Base-by-base conservation (phyloP, 1,140 invertebrate genomes). In the Drosophila navojoa region DNA sequence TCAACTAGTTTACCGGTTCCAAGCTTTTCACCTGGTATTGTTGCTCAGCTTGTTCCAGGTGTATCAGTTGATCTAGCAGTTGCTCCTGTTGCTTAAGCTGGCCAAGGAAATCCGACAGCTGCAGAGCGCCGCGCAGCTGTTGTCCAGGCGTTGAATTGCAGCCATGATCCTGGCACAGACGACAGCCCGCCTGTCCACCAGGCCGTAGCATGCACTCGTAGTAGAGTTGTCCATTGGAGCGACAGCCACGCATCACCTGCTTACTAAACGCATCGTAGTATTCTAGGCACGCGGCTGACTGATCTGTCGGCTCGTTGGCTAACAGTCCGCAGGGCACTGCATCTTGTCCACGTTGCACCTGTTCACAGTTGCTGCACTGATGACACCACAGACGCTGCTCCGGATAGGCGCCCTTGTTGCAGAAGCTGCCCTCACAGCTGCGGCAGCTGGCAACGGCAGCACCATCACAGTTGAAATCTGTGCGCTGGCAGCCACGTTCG, bases 361-460 rank as follows among this genome's bases (percentile, higher is more conserved):
- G 53, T 22, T 82, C 69, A 10, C 82, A 81, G 11, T 76, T 72
- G 1, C 4, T 25, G 32, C 90, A 91, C 58, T 91, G 90, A 70
- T 91, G 81, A 32, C 90, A 91, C 70, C 79, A 79, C 9, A 91
- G 45, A 1, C 90, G 69, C 9, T 82, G 9, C 32, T 79, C 76
- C 0, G 90, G 90, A 45, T 74, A 90, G 3, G 77, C 52, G 9
- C 81, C 85, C 5, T 69, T 80, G 45, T 91, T 91, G 68, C 90
- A 91, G n/a, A 91, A 91, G 29, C 68, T 91, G 4, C 90, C 90
- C 2, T 73, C 44, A 25, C 90, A 91, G 13, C 55, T 52, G 10
- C 50, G 60, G 13, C 90, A 91, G 29, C 57, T 70, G n/a, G 58
- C 29, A 3, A 76, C 62, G 4, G 74, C 47, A 1, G 40, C 1